phyloP scores from a whole-genome alignment of 2,888 invertebrate species.

The Adelognathus sp. region DNA sequence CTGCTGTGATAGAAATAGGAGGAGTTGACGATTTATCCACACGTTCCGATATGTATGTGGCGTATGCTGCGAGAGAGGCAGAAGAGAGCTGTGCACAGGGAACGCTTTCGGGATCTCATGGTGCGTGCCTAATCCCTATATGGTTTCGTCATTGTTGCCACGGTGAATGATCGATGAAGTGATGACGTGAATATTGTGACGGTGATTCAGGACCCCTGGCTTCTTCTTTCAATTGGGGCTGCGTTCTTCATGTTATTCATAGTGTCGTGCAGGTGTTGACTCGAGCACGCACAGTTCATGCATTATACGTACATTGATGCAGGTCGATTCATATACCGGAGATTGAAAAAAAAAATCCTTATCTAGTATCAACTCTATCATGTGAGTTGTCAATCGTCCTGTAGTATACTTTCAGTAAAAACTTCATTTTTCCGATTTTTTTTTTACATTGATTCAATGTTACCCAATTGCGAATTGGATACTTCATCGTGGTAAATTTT shows the following conservation, averaged over 20 bases:
- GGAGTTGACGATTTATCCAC: slow-evolving; percentile 10
- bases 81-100: not conserved
- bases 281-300: not conserved
- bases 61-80: too few relatives aligned
- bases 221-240: slow-evolving; percentile 2
- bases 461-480: too few relatives aligned
- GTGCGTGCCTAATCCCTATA: slow-evolving; percentile 54
- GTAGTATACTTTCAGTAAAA: too few relatives aligned
- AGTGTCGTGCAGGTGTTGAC: slow-evolving; percentile 54
- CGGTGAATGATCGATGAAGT: slow-evolving; percentile 60
- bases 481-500: too few relatives aligned
- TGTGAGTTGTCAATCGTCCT: too few relatives aligned
- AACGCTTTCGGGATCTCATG: slow-evolving; percentile 29
- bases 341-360: too few relatives aligned
- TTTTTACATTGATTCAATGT: too few relatives aligned
- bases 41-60: slow-evolving; percentile 17
- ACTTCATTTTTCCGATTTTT: too few relatives aligned
- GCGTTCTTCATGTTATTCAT: slow-evolving; percentile 54
- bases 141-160: slow-evolving; percentile 53
- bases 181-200: slow-evolving; percentile 62
- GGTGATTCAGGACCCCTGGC: slow-evolving; percentile 17
- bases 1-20: not conserved
- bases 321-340: too few relatives aligned
- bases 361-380: too few relatives aligned
- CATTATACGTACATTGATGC: not conserved